Evolutionary conservation across 2,113 vertebrate genomes (phyloP), one percentile per base, ranked within the genome.

Genomic region (Ctenomys sociabilis): DNA sequence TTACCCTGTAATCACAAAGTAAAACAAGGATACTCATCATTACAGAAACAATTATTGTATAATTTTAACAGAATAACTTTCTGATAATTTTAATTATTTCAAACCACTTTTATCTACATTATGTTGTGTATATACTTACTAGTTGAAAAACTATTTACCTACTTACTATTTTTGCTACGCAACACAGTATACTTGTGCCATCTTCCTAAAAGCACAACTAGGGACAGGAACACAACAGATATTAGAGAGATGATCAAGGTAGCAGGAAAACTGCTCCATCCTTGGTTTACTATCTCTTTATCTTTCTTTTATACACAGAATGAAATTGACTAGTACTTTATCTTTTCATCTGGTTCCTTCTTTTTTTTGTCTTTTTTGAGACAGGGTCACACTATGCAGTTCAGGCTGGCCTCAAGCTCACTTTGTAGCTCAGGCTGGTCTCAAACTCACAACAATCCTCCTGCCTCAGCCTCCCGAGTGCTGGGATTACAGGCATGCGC

Each of bases 141-240:
- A 87, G 45, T 7, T 93, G 59, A 95, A 96, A 97, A 97, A 91
- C 75, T 61, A 93, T 32, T 68, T 90, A 92, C 13, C 88, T 91
- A 94, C 32, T 54, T 89, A 87, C 17, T 92, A 85, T 75, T 91
- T 94, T 89, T 89, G 94, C 63, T 49, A 92, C 9, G 81, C 45
- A 96, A 80, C 24, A 91, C 1, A 3, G 0, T 92, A 91, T 40
- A 57, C 16, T 73, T 94, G 24, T 73, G 37, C 91, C 85, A 95
- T 96, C 78, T 85, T 88, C 85, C 57, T 81, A 95, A 68, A 1
- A 97, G 73, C 40, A 96, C 73, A 93, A 77, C 77, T 86, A 52
- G 95, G 66, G 83, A 70, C 2, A 96, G 43, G 28, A 85, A 93
- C 40, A 92, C 26, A 97, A 91, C 89, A 93, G 2, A 3, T 9